A percentile compares a stretch with the other conserved stretches of the same genome.
These are phyloP conservation scores for Myotis yumanensis DNA, from an alignment of 2,113 vertebrate species.

Conservation along the genomic window DNA sequence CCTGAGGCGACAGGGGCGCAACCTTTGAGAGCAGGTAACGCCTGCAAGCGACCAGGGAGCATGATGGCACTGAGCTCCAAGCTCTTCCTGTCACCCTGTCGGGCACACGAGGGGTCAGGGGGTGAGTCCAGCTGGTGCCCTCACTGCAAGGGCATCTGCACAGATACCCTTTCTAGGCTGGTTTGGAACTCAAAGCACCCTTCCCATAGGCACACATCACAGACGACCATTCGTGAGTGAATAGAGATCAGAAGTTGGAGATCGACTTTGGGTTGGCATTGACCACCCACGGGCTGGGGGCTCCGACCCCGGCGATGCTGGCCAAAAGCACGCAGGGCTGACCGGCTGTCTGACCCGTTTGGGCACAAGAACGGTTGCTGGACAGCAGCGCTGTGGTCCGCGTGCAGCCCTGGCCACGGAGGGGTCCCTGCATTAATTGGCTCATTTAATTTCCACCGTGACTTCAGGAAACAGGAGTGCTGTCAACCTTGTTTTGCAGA, in stretches of 20 bases:
- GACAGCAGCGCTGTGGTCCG: too few species aligned
- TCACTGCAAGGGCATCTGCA: fast-evolving
- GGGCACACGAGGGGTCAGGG: slow-evolving; percentile 65
- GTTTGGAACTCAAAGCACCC: fast-evolving
- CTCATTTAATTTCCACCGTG: not conserved
- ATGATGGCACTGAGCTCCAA: slow-evolving; percentile 24
- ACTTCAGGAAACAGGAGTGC: not conserved
- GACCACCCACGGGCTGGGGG: too few species aligned
- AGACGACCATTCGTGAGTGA: fast-evolving
- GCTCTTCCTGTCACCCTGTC: slow-evolving; percentile 62
- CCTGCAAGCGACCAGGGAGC: slow-evolving; percentile 28
- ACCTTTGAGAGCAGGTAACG: not conserved
- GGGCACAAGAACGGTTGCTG: too few species aligned
- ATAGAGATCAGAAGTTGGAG: not conserved
- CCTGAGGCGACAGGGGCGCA: not conserved
- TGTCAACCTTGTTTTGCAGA: not conserved
- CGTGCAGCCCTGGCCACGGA: too few species aligned
- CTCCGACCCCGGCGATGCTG: too few species aligned
- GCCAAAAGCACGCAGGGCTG: too few species aligned
- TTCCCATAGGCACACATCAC: fast-evolving
- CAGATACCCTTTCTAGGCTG: not conserved
- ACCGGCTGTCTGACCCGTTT: too few species aligned
- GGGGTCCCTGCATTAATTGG: too few species aligned
- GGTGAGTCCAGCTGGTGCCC: not conserved
- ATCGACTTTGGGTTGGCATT: too few species aligned